Conservation (phyloP, 1,140 invertebrate species). For the Matsumurasca onukii region DNA sequence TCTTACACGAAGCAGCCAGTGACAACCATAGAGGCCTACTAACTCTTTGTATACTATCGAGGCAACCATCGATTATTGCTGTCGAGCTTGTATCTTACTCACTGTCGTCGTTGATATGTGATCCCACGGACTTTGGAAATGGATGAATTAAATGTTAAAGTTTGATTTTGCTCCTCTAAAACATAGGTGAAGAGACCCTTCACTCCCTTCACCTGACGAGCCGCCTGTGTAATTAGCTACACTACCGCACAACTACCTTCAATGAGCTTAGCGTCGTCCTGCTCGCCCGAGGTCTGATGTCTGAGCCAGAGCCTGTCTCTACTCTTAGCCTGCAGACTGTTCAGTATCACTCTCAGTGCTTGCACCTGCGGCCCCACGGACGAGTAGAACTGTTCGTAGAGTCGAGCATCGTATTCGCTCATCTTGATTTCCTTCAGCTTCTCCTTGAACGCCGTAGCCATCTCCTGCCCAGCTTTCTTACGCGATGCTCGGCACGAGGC, state of each 20-base stretch:
- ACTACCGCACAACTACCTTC: conserved; percentile 65
- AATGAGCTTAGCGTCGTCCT: conserved; percentile 94
- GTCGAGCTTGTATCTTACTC: no score
- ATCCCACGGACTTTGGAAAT: no score
- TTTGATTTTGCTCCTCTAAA: no score
- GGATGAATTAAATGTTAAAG: no score
- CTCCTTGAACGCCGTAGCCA: conserved; percentile 89
- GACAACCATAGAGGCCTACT: no score
- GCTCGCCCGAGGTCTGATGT: conserved; percentile 90
- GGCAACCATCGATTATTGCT: no score
- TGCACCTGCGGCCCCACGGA: conserved; percentile 73
- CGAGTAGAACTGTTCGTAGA: conserved; percentile 80
- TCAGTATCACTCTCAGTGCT: conserved; percentile 59
- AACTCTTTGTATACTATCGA: no score
- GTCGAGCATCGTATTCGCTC: conserved; percentile 88
- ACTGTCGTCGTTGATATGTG: no score
- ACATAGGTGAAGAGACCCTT: no score
- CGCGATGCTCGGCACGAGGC: conserved; percentile 87
- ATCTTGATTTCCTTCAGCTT: conserved; percentile 90
- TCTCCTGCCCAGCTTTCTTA: conserved; percentile 84
- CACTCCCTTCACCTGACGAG: no score
- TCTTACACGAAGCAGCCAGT: no score
- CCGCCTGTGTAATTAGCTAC: no score
- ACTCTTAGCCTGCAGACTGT: conserved; percentile 82
- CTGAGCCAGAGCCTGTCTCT: conserved; percentile 92